Base-by-base conservation (phyloP, 1,140 invertebrate species). In the Drosophila elegans region DNA sequence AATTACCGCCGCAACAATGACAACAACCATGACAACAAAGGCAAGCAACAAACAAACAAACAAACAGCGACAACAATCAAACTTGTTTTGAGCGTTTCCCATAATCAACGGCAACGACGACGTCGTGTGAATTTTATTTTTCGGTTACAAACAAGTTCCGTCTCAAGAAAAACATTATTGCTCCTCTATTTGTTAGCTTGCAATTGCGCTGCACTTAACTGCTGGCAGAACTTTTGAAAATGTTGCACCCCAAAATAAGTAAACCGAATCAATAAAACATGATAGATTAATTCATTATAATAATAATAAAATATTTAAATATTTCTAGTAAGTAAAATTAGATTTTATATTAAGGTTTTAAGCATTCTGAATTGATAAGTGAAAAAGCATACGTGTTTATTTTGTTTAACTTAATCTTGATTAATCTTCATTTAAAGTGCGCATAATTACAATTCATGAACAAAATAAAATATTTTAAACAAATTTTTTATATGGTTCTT, bases 1-100 rank as follows among this genome's bases (percentile, higher is more conserved):
- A 89, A 84, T 83, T 88, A 80, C 63, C 49, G 36, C 51, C 69
- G 62, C 48, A 57, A 48, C 57, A 69, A 64, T 49, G 54, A 60
- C 63, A 59, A 63, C 42, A 45, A 51, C 45, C 38, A 13, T 11
- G n/a, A 27, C 57, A 57, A 74, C 52, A 57, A 53, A 53, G 52
- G 27, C 52, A 16, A 3, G 38, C 56, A 42, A 12, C 53, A 60
- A 64, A 60, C 36, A 74, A 64, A 60, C 36, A 74, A 56, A 49
- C 49, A 73, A 54, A 75, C 48, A 38, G 66, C 55, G 62, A 56
- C 51, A 66, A 74, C 56, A 81, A 88, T 68, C 48, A 62, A 79
- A 88, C 79, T 77, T 38, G 81, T 84, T 84, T 84, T 84, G 82
- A 84, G 59, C 63, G 74, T 55, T 84, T 84, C 81, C 81, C 81